These are phyloP conservation scores for Porites australiensis DNA, from an alignment of 64 coral and sea anemone genomes.

Conservation along the genomic window DNA sequence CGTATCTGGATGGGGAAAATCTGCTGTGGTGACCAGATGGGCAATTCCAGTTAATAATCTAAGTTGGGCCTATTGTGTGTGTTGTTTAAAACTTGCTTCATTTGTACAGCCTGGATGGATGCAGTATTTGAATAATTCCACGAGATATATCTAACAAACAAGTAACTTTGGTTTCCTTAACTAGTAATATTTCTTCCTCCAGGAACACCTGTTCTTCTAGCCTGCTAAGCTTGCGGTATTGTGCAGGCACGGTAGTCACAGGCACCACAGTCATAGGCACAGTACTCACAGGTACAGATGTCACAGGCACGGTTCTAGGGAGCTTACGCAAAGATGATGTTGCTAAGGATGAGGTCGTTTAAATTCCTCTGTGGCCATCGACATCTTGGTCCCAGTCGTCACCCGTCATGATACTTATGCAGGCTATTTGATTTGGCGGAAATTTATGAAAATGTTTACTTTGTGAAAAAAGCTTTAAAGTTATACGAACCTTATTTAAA, in stretches of 20 bases:
- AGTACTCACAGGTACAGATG: too few relatives aligned
- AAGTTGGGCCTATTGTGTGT: neutral
- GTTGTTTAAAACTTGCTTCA: conserved; percentile 11
- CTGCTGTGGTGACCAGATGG: conserved; percentile 20
- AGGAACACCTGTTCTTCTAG: conserved; percentile 6
- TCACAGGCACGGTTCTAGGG: too few relatives aligned
- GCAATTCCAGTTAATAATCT: conserved; percentile 7
- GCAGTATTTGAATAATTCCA: conserved; percentile 9
- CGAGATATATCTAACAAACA: neutral
- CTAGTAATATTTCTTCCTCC: conserved; percentile 32
- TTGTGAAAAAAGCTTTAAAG: neutral
- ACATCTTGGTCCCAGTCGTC: too few relatives aligned
- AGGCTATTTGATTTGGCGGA: neutral
- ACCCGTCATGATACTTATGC: too few relatives aligned
- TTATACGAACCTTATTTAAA: neutral
- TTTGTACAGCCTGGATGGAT: neutral
- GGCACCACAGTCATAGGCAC: too few relatives aligned
- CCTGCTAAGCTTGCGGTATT: conserved; percentile 4
- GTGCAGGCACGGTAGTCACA: too few relatives aligned
- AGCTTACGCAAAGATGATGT: too few relatives aligned
- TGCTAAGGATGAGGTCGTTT: too few relatives aligned
- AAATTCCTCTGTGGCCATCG: too few relatives aligned
- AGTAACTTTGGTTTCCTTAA: conserved; percentile 8
- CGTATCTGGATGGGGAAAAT: neutral
- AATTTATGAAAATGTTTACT: conserved; percentile 13